Conservation (phyloP, 2,113 vertebrate genomes). For the Charina bottae region DNA sequence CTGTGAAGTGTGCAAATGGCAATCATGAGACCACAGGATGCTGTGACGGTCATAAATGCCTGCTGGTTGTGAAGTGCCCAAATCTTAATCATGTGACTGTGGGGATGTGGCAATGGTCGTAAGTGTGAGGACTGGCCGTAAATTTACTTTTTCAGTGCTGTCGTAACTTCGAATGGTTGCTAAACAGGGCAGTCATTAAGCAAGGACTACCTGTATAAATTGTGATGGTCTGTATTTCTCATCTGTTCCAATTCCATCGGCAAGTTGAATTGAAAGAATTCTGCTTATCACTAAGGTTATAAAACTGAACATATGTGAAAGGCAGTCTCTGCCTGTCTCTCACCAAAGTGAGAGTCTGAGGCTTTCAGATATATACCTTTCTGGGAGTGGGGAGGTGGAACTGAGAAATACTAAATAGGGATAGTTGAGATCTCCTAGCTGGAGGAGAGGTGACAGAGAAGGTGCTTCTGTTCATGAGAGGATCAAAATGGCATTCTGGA, state of each 20-base stretch:
- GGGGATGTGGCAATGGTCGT: neutral
- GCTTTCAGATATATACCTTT: neutral
- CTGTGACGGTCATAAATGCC: too few species aligned
- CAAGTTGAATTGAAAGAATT: neutral
- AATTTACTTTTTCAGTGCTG: neutral
- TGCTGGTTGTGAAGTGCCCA: too few species aligned
- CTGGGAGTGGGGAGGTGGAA: neutral
- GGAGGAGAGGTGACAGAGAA: too few species aligned
- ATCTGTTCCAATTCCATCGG: neutral
- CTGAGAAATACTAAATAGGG: too few species aligned
- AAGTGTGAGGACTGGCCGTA: neutral
- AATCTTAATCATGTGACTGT: neutral
- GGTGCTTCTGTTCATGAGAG: too few species aligned
- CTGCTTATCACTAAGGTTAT: neutral
- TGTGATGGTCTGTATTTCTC: neutral
- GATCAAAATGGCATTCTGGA: too few species aligned
- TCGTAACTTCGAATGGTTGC: neutral
- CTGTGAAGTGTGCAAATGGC: too few species aligned
- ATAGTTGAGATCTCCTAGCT: too few species aligned
- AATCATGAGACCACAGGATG: too few species aligned
- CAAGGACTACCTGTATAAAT: neutral
- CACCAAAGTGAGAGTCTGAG: neutral
- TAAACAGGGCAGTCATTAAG: neutral
- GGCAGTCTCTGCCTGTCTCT: neutral
- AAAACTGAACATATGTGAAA: neutral